Base-by-base conservation (phyloP, 1,140 invertebrate species). In the Polypedilum vanderplanki region DNA sequence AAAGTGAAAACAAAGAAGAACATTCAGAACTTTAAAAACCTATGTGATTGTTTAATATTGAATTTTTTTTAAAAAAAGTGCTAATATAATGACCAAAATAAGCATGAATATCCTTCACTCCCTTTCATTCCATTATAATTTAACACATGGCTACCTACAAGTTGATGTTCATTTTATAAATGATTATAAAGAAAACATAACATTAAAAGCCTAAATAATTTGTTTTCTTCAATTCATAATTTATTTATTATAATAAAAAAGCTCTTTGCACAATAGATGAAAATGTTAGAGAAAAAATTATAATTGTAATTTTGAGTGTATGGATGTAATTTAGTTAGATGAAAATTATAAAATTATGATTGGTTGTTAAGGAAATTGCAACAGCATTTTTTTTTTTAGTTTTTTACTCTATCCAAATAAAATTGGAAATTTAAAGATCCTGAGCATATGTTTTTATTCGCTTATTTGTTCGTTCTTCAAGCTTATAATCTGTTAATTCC, bases 11-110 rank as follows among this genome's bases (percentile, higher is more conserved):
- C 74, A 75, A 78, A 20, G 77, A 76, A 46, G 70, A 76, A 74
- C 79, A 79, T 77, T 74, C 77, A 41, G 80, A 81, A 76, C 74
- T 80, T 2, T 57, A 57, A 57, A 15, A 12, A 15, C 46, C 3
- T 12, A 57, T 57, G 46, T 57, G 46, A 57, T 57, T 57, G 12
- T 46, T 46, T 46, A 46, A 57, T 57, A 12, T n/a, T 57, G 46
- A 57, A 57, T 57, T 4, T 46, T 46, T 12, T 46, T 9, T 7
- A 46, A 10, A 57, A 57, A 12, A 57, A n/a, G 46, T 12, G 46
- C 12, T 57, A 12, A 57, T 12, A n/a, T 57, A 57, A 57, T 57
- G 46, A 57, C 46, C 46, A 57, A 57, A 57, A 15, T 3, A 12
- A 4, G n/a, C 46, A 57, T n/a, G 46, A 57, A n/a, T 57, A 57